phyloP scores from a whole-genome alignment of 2,113 vertebrate species.

The Bubalus kerabau region DNA sequence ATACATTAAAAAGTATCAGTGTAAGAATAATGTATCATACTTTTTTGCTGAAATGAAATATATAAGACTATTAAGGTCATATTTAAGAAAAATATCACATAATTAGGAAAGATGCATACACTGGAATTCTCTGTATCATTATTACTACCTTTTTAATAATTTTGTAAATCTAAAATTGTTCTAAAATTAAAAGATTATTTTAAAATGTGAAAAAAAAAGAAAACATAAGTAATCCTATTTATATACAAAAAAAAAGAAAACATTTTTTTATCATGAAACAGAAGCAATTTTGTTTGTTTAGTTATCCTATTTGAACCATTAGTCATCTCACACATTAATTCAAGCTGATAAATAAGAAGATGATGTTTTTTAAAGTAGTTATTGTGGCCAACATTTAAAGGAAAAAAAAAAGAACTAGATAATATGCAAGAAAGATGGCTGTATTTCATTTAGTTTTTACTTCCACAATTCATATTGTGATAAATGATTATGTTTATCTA shows the following conservation, averaged over 20 bases:
- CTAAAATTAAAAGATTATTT: too few species aligned
- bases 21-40: background rate
- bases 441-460: conserved; percentile 54
- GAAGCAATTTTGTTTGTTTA: background rate
- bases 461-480: conserved; percentile 66
- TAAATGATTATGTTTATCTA: conserved; percentile 74
- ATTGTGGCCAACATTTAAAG: background rate
- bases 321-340: conserved; percentile 28
- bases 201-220: background rate
- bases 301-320: conserved; percentile 2
- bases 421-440: conserved; percentile 25
- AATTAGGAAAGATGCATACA: background rate
- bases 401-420: conserved; percentile 4
- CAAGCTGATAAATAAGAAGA: conserved; percentile 28
- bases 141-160: too few species aligned
- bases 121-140: too few species aligned
- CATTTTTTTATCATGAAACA: background rate
- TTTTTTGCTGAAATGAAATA: background rate
- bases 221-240: background rate
- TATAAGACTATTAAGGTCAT: background rate
- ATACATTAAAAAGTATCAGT: background rate
- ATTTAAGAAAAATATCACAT: background rate
- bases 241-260: conserved; percentile 12
- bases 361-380: conserved; percentile 33
- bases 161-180: too few species aligned